These are phyloP conservation scores for Elmis aenea DNA, from an alignment of 2,888 invertebrate species.

Conservation along the genomic window DNA sequence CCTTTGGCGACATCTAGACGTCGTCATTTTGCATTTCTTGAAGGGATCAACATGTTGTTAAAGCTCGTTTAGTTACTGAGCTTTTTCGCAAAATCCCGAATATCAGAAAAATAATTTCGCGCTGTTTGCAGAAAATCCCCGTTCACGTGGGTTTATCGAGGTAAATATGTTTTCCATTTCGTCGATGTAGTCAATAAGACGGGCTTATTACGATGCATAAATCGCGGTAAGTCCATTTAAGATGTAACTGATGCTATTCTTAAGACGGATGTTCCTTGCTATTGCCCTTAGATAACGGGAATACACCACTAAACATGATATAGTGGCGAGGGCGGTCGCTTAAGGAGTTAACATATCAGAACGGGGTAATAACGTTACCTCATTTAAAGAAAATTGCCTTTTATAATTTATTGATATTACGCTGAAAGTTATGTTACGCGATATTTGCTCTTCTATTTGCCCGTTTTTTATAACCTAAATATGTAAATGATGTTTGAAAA, in stretches of 20 bases:
- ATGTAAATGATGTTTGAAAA: conserved; percentile 15
- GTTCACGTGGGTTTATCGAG: conserved; percentile 13
- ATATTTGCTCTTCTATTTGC: conserved; percentile 12
- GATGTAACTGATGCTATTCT: conserved; percentile 39
- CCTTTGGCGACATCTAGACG: conserved; percentile 40
- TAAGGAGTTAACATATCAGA: conserved; percentile 24
- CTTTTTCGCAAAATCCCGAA: conserved; percentile 16
- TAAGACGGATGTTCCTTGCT: conserved; percentile 37
- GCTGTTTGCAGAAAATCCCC: conserved; percentile 16
- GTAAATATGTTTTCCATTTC: conserved; percentile 12
- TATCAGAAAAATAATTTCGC: conserved; percentile 19
- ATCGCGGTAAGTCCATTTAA: conserved; percentile 37
- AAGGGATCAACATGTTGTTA: conserved; percentile 35
- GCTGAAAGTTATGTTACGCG: conserved; percentile 19
- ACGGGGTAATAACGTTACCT: conserved; percentile 19
- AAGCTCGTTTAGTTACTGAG: conserved; percentile 11
- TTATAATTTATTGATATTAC: conserved; percentile 21
- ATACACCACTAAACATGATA: conserved; percentile 42
- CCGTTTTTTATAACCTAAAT: conserved; percentile 19
- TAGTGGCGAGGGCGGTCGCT: conserved; percentile 26
- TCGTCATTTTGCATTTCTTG: conserved; percentile 39
- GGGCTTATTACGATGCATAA: conserved; percentile 36
- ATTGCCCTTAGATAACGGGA: conserved; percentile 39
- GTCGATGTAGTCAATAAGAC: conserved; percentile 16
- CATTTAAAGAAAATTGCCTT: conserved; percentile 17